phyloP scores from a whole-genome alignment of 2,797 vertebrate species.

The Astyanax mexicanus region DNA sequence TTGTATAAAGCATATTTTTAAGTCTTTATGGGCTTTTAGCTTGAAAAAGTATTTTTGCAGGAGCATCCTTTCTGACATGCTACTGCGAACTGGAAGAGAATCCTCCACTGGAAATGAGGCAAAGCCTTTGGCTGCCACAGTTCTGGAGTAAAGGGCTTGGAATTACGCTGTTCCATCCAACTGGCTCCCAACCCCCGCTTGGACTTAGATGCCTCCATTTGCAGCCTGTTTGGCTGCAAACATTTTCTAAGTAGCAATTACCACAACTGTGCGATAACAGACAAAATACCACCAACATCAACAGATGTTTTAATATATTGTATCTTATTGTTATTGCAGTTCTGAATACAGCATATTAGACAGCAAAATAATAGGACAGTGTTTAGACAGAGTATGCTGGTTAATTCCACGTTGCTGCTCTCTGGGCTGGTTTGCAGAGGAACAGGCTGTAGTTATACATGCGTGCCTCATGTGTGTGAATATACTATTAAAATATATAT shows the following conservation, averaged over 20 bases:
- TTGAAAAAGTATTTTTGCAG: not conserved
- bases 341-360: not conserved
- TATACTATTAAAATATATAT: not conserved
- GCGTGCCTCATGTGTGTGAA: not conserved
- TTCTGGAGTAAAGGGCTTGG: not conserved
- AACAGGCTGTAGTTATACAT: not conserved
- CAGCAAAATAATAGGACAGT: not conserved
- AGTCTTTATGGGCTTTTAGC: not conserved
- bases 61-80: not conserved
- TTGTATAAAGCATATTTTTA: not conserved
- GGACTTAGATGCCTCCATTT: not conserved
- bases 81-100: not conserved
- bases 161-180: not conserved
- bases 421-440: not conserved
- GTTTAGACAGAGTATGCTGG: not conserved
- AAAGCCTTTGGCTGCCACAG: not conserved
- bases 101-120: not conserved
- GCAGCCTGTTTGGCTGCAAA: not conserved
- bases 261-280: conserved; percentile 2
- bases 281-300: not conserved
- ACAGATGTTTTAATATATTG: not conserved
- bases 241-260: conserved; percentile 2
- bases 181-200: not conserved
- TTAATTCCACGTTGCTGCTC: not conserved
- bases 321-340: conserved; percentile 5